phyloP scores from a whole-genome alignment of 2,888 invertebrate genomes.

The Germaria angustata region DNA sequence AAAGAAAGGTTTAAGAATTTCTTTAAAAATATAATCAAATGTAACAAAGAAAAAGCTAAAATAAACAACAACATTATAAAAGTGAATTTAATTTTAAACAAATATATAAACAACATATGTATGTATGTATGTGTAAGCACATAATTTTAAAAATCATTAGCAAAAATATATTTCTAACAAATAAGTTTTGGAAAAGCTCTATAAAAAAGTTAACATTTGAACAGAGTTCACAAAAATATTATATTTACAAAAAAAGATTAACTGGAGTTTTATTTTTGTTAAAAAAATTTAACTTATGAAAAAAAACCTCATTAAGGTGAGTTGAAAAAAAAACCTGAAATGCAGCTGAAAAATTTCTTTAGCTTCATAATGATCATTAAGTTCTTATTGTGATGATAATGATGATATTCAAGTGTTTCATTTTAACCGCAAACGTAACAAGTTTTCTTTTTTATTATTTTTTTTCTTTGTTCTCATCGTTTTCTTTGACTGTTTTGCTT shows the following conservation, averaged over 20 bases:
- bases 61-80: constrained; percentile 10
- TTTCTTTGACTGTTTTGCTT: neutral
- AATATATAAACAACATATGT: neutral
- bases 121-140: too few species aligned
- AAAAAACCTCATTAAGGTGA: constrained; percentile 37
- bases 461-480: neutral
- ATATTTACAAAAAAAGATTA: neutral
- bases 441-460: constrained; percentile 19
- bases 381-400: neutral
- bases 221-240: neutral
- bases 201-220: too few species aligned
- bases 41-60: neutral
- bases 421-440: constrained; percentile 22
- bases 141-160: neutral
- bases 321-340: constrained; percentile 10
- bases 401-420: neutral
- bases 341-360: neutral
- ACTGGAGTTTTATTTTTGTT: neutral
- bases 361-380: neutral
- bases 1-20: constrained; percentile 55
- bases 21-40: neutral
- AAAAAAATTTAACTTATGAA: neutral
- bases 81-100: constrained; percentile 15
- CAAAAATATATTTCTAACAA: neutral
- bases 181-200: neutral